phyloP scores from a whole-genome alignment of 1,140 invertebrate species.

The Magallana ariakensis region DNA sequence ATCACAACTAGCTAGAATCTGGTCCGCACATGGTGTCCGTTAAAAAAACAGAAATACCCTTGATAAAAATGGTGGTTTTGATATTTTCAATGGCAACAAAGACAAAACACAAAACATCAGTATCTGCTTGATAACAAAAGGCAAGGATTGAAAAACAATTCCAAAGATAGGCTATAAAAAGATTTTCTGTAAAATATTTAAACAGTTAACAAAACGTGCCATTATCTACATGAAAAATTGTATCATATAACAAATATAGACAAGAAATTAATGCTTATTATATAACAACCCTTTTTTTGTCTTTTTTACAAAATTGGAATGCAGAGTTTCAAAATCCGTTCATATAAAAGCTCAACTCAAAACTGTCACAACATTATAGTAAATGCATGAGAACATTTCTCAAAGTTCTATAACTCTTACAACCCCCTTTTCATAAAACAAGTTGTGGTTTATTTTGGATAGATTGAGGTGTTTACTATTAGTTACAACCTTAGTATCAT shows the following conservation, averaged over 20 bases:
- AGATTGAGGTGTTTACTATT: too few relatives aligned
- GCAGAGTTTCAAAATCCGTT: background rate
- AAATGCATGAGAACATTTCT: too few relatives aligned
- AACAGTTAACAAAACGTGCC: slow-evolving; percentile 5
- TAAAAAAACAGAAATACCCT: background rate
- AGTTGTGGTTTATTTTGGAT: too few relatives aligned
- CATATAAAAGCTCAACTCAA: too few relatives aligned
- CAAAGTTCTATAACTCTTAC: too few relatives aligned
- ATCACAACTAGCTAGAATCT: background rate
- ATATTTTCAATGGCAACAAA: background rate
- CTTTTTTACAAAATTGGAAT: slow-evolving; percentile 15
- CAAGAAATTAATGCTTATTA: slow-evolving; percentile 13
- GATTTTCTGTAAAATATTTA: background rate
- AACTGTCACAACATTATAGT: too few relatives aligned
- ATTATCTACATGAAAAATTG: background rate
- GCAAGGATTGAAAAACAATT: slow-evolving; percentile 10
- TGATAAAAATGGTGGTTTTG: background rate
- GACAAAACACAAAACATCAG: background rate
- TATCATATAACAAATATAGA: background rate
- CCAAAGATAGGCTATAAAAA: slow-evolving; percentile 13
- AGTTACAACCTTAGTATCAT: too few relatives aligned
- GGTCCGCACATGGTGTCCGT: background rate
- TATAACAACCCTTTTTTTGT: too few relatives aligned
- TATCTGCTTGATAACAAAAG: slow-evolving; percentile 21
- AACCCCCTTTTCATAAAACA: too few relatives aligned